Evolutionary conservation across 2,888 invertebrate species (phyloP), one percentile per base, ranked within the genome.

Genomic region (Drosophila imparisetae): DNA sequence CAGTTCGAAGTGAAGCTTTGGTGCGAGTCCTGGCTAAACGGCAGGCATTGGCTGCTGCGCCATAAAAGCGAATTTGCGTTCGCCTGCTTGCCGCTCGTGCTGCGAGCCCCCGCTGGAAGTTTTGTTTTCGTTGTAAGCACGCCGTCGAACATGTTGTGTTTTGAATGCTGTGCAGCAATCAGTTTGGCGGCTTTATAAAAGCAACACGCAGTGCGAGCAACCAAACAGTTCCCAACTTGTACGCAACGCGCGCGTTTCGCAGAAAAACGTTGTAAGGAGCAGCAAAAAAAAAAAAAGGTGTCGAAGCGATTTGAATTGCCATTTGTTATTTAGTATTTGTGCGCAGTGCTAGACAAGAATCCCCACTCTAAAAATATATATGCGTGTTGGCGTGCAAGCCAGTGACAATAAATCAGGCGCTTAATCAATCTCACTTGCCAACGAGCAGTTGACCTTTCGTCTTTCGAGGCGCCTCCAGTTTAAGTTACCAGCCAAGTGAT

Each of bases 351-450:
- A 52, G 72, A 57, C 57, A 30, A 42, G 58, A 63, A 57, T 52
- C 45, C 21, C 18, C 45, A 4, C 45, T 45, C 15, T 8, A 27
- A 24, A 32, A 10, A 40, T 13, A 34, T 38, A 24, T 45, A 15
- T 53, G 53, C 21, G 53, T 53, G 52, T 15, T 10, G 1, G 21
- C 30, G 13, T 54, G 27, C 48, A 27, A 54, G 58, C 36, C 58
- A n/a, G 36, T 10, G 30, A 58, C 60, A 68, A 82, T 85, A 87
- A 85, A 83, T 85, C 81, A 87, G 70, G 54, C 75, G 67, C 64
- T 78, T 86, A 83, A 85, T 88, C 88, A 85, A 84, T 85, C 87
- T 85, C 81, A 80, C 83, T 80, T 85, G 83, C 81, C 69, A 78
- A 42, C 45, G 76, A 63, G 76, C 73, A 64, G 71, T 78, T 86